A percentile compares a stretch with the other conserved stretches of the same genome.
Evolutionary conservation across 2,113 vertebrate species (phyloP).

Genomic region (Taurulus bubalis): DNA sequence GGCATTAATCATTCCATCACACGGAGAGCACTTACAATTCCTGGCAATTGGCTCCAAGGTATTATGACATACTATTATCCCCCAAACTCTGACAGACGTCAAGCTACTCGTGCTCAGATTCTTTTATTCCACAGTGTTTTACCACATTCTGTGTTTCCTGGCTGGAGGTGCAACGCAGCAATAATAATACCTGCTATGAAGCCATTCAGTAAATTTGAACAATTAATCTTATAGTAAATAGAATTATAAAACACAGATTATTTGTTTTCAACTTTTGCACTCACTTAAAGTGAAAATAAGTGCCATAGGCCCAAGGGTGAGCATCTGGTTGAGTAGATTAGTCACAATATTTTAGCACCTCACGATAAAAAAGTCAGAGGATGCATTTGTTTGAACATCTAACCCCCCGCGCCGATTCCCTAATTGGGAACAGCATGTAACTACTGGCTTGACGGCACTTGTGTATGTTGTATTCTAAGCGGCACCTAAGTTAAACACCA

Average conservation of each 20-base stretch:
- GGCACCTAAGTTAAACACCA: conserved; percentile 41
- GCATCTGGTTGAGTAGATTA: conserved; percentile 30
- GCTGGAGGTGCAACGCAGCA: background rate
- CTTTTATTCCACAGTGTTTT: conserved; percentile 3
- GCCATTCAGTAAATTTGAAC: background rate
- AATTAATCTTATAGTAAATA: background rate
- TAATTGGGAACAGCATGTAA: conserved; percentile 57
- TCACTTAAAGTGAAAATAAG: conserved; percentile 22
- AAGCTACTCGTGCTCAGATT: background rate
- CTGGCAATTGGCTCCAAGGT: conserved; percentile 25
- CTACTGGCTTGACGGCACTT: conserved; percentile 19
- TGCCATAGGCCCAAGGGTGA: background rate
- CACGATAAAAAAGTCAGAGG: conserved; percentile 24
- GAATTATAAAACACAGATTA: background rate
- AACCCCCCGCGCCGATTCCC: conserved; percentile 25
- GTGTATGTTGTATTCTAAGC: conserved; percentile 48
- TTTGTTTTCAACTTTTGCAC: background rate
- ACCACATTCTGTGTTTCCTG: background rate
- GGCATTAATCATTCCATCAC: conserved; percentile 41
- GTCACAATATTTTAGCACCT: conserved; percentile 38
- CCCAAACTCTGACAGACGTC: conserved; percentile 9
- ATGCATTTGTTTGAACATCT: conserved; percentile 38
- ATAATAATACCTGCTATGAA: background rate
- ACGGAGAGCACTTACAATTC: conserved; percentile 21
- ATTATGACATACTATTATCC: conserved; percentile 23